Percentiles rank a stretch among this genome's conserved stretches.
Evolutionary conservation across 2,888 invertebrate species (phyloP).

Genomic region (Cantharis flavilabris): DNA sequence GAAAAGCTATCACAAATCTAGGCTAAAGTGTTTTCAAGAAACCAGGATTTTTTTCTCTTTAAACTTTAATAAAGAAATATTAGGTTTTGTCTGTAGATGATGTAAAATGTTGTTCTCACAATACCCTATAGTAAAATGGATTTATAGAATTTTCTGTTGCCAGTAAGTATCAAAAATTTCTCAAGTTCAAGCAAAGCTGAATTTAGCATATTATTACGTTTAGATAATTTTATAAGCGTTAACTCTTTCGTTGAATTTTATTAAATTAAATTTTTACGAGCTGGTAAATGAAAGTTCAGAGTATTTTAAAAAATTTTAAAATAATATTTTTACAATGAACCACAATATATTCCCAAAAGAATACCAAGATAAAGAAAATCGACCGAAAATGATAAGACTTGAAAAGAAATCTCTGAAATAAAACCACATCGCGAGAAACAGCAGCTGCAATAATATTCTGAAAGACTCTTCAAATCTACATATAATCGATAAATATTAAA

Average conservation of each 20-base stretch:
- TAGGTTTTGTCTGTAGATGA: background rate
- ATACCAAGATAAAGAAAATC: slow-evolving; percentile 18
- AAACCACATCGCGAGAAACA: slow-evolving; percentile 16
- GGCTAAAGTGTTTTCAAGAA: slow-evolving; percentile 1
- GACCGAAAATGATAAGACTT: slow-evolving; percentile 18
- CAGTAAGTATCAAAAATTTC: background rate
- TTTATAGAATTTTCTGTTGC: background rate
- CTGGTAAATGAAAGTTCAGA: background rate
- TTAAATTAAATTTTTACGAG: background rate
- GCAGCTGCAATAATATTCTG: slow-evolving; percentile 19
- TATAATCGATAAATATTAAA: slow-evolving; percentile 15
- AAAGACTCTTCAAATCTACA: slow-evolving; percentile 16
- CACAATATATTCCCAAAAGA: slow-evolving; percentile 17
- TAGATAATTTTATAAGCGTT: background rate
- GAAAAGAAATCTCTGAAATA: slow-evolving; percentile 18
- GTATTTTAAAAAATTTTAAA: slow-evolving; percentile 3
- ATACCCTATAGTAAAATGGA: background rate
- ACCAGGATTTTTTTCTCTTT: slow-evolving; percentile 2
- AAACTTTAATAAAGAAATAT: slow-evolving; percentile 1
- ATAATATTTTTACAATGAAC: slow-evolving; percentile 14
- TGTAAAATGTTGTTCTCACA: background rate
- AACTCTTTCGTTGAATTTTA: background rate
- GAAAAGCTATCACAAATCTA: slow-evolving; percentile 4
- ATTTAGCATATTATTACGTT: background rate
- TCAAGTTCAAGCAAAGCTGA: background rate